These are phyloP conservation scores for Aldrovandia affinis DNA, from an alignment of 2,797 vertebrate species.

Conservation along the genomic window DNA sequence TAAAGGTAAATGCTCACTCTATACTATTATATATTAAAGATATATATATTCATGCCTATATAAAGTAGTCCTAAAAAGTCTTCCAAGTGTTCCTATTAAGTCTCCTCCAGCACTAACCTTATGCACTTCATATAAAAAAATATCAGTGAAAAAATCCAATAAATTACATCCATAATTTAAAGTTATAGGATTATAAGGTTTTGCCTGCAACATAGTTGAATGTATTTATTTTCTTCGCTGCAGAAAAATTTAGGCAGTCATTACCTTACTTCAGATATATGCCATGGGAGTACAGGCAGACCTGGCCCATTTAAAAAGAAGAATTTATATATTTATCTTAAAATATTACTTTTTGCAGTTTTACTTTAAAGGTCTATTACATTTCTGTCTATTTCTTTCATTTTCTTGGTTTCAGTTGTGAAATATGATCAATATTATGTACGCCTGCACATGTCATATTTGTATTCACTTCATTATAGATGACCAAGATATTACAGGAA, in stretches of 20 bases:
- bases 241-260: slow-evolving; percentile 59
- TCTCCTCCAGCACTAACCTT: slow-evolving; percentile 49
- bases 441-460: neutral
- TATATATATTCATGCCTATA: slow-evolving; percentile 40
- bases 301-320: slow-evolving; percentile 41
- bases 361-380: neutral
- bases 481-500: neutral
- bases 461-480: neutral
- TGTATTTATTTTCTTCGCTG: slow-evolving; percentile 68
- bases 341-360: neutral
- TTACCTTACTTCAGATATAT: slow-evolving; percentile 74
- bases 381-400: slow-evolving; percentile 1
- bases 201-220: slow-evolving; percentile 65
- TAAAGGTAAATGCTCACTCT: neutral
- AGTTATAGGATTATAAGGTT: slow-evolving; percentile 71
- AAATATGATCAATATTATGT: neutral
- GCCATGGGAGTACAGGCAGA: slow-evolving; percentile 66
- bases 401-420: neutral
- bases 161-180: slow-evolving; percentile 76
- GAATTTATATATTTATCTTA: neutral
- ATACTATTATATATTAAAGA: slow-evolving; percentile 31
- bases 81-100: slow-evolving; percentile 51
- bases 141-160: slow-evolving; percentile 70
- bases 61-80: slow-evolving; percentile 43
- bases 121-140: slow-evolving; percentile 64